Base-by-base conservation (phyloP, 2,888 invertebrate genomes). In the Lasioglossum morio region DNA sequence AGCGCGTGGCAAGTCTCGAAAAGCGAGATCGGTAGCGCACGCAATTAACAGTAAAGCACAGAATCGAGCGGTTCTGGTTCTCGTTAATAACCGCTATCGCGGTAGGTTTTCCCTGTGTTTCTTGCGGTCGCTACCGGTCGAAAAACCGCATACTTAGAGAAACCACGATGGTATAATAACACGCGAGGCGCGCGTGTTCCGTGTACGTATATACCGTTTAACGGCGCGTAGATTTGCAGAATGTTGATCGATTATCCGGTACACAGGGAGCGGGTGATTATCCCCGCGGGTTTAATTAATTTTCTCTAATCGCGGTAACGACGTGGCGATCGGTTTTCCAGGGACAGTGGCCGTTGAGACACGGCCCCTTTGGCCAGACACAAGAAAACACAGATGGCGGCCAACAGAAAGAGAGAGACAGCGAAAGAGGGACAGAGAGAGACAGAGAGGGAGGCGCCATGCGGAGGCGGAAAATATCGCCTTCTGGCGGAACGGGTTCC, bases 381-480 rank as follows among this genome's bases (percentile, higher is more conserved):
- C 48, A 16, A 30, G 30, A 79, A 78, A 82, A 79, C 60, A 70
- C 77, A 69, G 57, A 60, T 4, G 30, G 57, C n/a, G 14, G n/a
- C 57, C 66, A 48, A 69, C 10, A 23, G 34, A 34, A 30, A 69
- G n/a, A 19, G 34, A 27, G 80, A 74, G 79, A 80, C 57, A 46
- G 77, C 79, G 27, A 5, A 27, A 63, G 30, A 30, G 27, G 19
- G 19, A 66, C 19, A 34, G 66, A 66, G 30, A 72, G 81, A 87
- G 73, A 77, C 66, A 86, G 89, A 75, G 84, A 84, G 89, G 88
- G 92, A 93, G 93, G 93, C 93, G 92, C 91, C 92, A 90, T 88
- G 91, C 90, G 92, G 92, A 92, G 93, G 93, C 92, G 93, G 93
- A 91, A 93, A 93, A 91, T 93, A 91, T 91, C 91, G 91, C 92